A percentile compares a stretch with the other conserved stretches of the same genome.
These are phyloP conservation scores for Nylanderia fulva DNA, from an alignment of 1,140 invertebrate genomes.

Conservation along the genomic window DNA sequence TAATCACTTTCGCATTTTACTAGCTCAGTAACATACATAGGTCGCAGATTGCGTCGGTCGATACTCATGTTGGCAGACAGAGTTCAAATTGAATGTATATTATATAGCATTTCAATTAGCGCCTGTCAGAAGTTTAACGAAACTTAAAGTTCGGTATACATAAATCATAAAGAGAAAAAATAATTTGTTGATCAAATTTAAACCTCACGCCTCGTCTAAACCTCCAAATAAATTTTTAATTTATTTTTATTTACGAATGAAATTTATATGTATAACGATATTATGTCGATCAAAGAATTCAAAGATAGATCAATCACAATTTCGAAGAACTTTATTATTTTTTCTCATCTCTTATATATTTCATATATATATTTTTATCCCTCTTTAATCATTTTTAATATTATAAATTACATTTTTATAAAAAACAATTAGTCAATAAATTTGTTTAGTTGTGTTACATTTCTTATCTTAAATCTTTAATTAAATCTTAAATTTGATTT, in stretches of 20 bases:
- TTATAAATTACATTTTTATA: too few species aligned
- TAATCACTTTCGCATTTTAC: slow-evolving; percentile 21
- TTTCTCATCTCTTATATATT: background rate
- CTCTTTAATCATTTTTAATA: too few species aligned
- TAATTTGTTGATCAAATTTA: background rate
- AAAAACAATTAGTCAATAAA: too few species aligned
- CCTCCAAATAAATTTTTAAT: background rate
- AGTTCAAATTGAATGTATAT: background rate
- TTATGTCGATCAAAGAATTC: background rate
- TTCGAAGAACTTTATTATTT: background rate
- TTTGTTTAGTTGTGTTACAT: too few species aligned
- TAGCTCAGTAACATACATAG: background rate
- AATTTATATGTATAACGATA: background rate
- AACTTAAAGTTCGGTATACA: background rate
- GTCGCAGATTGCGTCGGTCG: background rate
- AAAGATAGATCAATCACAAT: background rate
- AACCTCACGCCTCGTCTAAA: background rate
- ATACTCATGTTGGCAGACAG: background rate
- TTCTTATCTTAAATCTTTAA: too few species aligned
- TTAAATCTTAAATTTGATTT: too few species aligned
- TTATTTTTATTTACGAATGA: background rate
- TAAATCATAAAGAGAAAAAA: background rate
- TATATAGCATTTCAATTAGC: background rate
- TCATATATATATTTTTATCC: background rate
- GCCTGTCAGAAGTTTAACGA: background rate